A percentile compares a stretch with the other conserved stretches of the same genome.
Evolutionary conservation across 2,113 vertebrate species (phyloP).

Genomic region (Cygnus atratus): DNA sequence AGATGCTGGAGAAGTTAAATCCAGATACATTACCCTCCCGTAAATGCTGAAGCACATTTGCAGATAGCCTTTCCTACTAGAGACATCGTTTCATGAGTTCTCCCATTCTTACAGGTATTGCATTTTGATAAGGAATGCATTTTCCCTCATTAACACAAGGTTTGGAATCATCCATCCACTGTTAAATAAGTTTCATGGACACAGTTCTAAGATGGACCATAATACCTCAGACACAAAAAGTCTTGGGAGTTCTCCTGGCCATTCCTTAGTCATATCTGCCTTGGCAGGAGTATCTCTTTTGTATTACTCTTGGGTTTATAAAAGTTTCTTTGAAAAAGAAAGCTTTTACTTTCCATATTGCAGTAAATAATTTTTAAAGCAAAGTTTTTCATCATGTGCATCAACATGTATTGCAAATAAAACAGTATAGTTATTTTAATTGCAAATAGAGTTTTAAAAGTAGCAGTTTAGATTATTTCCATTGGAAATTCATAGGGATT

Average conservation of each 20-base stretch:
- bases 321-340: neutral
- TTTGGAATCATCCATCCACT: conserved; percentile 84
- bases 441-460: neutral
- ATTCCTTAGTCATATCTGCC: neutral
- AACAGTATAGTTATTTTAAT: neutral
- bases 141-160: conserved; percentile 90
- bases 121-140: conserved; percentile 85
- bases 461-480: neutral
- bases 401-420: neutral
- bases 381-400: neutral
- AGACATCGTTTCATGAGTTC: too few species aligned
- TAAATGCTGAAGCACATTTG: too few species aligned
- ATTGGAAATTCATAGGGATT: neutral
- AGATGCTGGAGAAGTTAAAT: conserved; percentile 83
- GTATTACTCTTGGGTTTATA: neutral
- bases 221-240: neutral
- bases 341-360: neutral
- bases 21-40: conserved; percentile 71
- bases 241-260: neutral
- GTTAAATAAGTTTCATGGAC: conserved; percentile 8
- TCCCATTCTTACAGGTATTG: too few species aligned
- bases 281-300: neutral
- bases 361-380: neutral
- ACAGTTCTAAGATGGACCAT: neutral
- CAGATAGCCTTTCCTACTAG: too few species aligned